Conservation (phyloP, 2,113 vertebrate species). For the Setophaga petechia region DNA sequence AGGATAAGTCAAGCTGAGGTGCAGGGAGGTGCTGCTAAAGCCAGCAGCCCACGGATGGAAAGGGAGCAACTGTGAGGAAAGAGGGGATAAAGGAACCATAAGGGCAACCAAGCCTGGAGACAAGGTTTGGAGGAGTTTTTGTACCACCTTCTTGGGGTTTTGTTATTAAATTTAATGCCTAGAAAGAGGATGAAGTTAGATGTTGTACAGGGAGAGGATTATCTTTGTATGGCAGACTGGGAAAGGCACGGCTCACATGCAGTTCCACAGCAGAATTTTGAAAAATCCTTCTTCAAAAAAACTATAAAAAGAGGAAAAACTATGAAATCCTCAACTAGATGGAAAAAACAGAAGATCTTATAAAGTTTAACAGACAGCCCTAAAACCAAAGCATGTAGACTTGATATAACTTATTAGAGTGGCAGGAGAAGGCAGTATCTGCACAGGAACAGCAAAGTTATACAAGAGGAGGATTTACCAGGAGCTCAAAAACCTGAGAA, state of each 20-base stretch:
- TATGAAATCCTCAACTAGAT: conserved; percentile 2
- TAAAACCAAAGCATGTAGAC: not conserved
- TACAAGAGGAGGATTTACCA: not conserved
- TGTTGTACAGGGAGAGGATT: not conserved
- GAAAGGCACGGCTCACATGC: not conserved
- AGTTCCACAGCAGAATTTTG: not conserved
- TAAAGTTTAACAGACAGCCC: not conserved
- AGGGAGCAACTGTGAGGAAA: not conserved
- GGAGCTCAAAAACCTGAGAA: not conserved
- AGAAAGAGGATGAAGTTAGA: conserved; percentile 26
- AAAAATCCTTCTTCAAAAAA: conserved; percentile 4
- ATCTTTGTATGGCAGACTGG: not conserved
- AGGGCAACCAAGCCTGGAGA: not conserved
- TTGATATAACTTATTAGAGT: not conserved
- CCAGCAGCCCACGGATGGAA: not conserved
- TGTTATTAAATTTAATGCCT: not conserved
- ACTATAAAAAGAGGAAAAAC: not conserved
- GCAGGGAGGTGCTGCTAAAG: not conserved
- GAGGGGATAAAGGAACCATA: not conserved
- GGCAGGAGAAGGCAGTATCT: not conserved
- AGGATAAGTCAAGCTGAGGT: not conserved
- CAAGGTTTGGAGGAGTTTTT: not conserved
- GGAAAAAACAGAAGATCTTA: not conserved
- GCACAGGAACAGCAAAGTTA: not conserved
- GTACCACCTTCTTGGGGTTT: not conserved